These are phyloP conservation scores for Leptinotarsa lineolata DNA, from an alignment of 1,140 invertebrate genomes.

Conservation along the genomic window DNA sequence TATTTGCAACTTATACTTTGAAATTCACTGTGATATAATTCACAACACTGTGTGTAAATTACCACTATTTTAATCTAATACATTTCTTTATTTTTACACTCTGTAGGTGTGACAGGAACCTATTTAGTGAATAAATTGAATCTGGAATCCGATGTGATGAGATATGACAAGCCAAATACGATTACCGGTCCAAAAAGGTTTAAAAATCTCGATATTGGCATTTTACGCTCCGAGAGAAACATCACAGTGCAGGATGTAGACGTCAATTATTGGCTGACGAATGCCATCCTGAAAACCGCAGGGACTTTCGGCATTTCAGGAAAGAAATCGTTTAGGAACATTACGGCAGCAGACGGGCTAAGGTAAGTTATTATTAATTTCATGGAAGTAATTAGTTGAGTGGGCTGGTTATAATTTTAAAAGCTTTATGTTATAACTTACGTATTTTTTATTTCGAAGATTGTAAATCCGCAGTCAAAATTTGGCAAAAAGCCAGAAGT, in stretches of 20 bases:
- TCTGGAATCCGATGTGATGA: constrained; percentile 56
- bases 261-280: constrained; percentile 55
- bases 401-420: too few species aligned
- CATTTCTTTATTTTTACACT: neutral
- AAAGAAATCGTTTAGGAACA: constrained; percentile 40
- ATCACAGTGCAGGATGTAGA: constrained; percentile 55
- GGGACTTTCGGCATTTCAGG: constrained; percentile 40
- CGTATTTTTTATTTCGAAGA: too few species aligned
- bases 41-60: neutral
- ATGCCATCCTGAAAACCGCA: constrained; percentile 44
- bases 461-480: too few species aligned
- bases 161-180: constrained; percentile 48
- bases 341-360: constrained; percentile 40
- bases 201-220: constrained; percentile 43
- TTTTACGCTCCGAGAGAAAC: constrained; percentile 44
- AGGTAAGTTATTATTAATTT: constrained; percentile 34
- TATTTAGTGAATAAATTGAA: constrained; percentile 55
- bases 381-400: too few species aligned
- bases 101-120: constrained; percentile 45
- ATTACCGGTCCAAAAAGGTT: constrained; percentile 54
- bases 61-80: neutral
- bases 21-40: too few species aligned
- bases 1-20: too few species aligned
- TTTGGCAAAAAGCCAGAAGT: too few species aligned
- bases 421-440: too few species aligned